phyloP scores from a whole-genome alignment of 1,140 invertebrate genomes.

The Medauroidea extradentata region DNA sequence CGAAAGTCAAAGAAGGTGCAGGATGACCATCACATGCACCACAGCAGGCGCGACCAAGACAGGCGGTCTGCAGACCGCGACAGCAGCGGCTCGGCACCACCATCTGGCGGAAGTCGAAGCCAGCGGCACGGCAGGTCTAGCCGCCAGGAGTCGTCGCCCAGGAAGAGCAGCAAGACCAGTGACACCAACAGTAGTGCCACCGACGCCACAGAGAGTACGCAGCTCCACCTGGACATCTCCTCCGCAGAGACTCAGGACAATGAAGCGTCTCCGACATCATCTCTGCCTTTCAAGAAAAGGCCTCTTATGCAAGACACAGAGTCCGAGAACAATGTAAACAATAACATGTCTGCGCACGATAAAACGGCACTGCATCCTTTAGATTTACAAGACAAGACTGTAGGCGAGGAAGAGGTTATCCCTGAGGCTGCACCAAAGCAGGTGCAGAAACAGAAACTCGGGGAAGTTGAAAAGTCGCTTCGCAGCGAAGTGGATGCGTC shows the following conservation, averaged over 20 bases:
- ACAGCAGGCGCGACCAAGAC: slow-evolving; percentile 5
- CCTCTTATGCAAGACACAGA: neutral
- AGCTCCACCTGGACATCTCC: no score
- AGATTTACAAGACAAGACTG: neutral
- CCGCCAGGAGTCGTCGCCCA: neutral
- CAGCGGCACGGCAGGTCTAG: neutral
- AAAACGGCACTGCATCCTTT: neutral
- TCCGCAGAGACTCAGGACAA: no score
- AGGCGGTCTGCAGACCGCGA: slow-evolving; percentile 11
- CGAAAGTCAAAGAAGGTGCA: neutral
- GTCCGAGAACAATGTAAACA: no score
- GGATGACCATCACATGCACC: slow-evolving; percentile 10
- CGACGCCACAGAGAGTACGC: no score
- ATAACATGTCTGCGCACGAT: no score
- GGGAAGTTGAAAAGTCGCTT: slow-evolving; percentile 2
- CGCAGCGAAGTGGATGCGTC: neutral
- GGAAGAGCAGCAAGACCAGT: neutral
- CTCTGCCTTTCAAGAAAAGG: slow-evolving; percentile 11
- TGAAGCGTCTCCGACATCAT: neutral
- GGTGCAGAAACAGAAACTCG: neutral
- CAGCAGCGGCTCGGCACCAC: slow-evolving; percentile 1
- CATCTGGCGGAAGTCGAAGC: no score
- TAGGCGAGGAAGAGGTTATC: neutral
- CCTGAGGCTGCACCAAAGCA: neutral
- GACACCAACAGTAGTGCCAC: neutral